Conservation (phyloP, 2,113 vertebrate genomes). For the Halichoerus grypus region DNA sequence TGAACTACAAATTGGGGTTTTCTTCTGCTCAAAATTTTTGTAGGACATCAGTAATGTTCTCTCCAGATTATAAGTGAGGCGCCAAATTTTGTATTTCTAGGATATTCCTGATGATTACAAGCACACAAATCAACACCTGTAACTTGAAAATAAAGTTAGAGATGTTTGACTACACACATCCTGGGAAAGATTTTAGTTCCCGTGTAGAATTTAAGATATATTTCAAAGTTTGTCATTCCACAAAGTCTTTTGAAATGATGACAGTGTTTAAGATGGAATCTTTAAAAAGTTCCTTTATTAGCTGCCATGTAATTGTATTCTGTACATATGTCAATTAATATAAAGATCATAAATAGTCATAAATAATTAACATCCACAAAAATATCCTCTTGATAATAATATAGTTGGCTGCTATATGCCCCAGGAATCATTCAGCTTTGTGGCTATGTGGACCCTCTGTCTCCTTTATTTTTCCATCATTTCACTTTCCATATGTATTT, state of each 20-base stretch:
- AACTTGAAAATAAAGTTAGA: conserved; percentile 56
- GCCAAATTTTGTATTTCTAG: conserved; percentile 51
- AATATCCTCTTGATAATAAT: not conserved
- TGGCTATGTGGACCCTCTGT: not conserved
- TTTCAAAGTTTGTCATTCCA: not conserved
- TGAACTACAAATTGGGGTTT: conserved; percentile 61
- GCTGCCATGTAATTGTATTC: not conserved
- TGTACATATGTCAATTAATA: not conserved
- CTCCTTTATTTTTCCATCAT: not conserved
- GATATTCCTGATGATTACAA: not conserved
- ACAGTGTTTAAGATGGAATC: not conserved
- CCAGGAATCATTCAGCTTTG: not conserved
- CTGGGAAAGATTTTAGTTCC: not conserved
- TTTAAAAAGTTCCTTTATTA: conserved; percentile 51
- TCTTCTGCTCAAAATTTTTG: conserved; percentile 72
- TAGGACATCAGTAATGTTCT: conserved; percentile 65
- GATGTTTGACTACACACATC: conserved; percentile 21
- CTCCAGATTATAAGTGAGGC: conserved; percentile 55
- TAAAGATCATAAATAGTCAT: conserved; percentile 4
- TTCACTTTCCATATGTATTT: not conserved
- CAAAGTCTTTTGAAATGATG: conserved; percentile 51
- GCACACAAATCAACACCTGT: conserved; percentile 50
- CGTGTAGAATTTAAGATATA: not conserved
- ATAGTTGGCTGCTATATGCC: not conserved
- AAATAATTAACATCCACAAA: conserved; percentile 44